Evolutionary conservation across 2,797 vertebrate genomes (phyloP).

Genomic region (Cuniculus paca): DNA sequence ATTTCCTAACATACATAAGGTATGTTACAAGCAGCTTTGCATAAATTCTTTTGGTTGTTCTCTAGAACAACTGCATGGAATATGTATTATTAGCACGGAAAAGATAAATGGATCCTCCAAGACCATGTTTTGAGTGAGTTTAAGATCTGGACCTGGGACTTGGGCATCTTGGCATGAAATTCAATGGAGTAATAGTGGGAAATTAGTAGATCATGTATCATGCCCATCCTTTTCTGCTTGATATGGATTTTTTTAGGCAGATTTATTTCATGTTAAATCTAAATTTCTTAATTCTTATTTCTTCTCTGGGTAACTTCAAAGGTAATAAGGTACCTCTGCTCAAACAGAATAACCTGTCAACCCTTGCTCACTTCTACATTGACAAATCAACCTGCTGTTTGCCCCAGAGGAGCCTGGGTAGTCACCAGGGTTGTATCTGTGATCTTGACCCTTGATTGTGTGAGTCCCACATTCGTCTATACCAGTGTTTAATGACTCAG

Average conservation of each 20-base stretch:
- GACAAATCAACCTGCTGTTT: neutral
- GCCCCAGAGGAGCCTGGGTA: neutral
- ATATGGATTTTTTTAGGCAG: neutral
- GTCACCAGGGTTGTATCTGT: neutral
- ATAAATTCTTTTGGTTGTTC: neutral
- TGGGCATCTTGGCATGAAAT: neutral
- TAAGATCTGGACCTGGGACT: neutral
- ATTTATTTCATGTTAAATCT: neutral
- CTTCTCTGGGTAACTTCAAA: neutral
- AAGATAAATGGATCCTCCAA: neutral
- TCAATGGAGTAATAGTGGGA: neutral
- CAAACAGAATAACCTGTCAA: neutral
- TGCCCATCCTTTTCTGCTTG: neutral
- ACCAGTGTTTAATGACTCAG: neutral
- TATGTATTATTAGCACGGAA: neutral
- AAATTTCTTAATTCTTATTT: neutral
- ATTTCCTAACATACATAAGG: neutral
- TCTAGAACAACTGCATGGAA: neutral
- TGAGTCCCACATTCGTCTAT: neutral
- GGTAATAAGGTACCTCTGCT: neutral
- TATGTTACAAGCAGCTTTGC: neutral
- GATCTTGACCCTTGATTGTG: neutral
- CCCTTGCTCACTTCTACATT: neutral
- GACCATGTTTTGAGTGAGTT: neutral
- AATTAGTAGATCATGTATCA: neutral